Base-by-base conservation (phyloP, 2,113 vertebrate species). In the Lagopus leucura region DNA sequence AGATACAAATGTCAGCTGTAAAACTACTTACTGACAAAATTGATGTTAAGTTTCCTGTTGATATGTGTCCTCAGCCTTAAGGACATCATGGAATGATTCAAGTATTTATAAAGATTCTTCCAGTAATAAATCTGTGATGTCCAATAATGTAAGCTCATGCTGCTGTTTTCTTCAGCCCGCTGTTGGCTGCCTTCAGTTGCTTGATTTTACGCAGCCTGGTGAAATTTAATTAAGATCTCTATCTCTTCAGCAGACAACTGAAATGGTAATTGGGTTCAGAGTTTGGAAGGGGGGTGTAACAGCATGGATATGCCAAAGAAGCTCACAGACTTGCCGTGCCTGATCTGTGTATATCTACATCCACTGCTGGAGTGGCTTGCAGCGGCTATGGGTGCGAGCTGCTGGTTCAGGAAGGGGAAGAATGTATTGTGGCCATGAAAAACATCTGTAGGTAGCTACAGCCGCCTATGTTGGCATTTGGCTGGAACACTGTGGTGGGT, bases 31-130 rank as follows among this genome's bases (percentile, higher is more conserved):
- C 38, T 38, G 42, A 45, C 75, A 43, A 30, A 92, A 82, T 11
- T 0, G 0, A 8, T 65, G 22, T 57, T 13, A 57, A 2, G 25
- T 47, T 88, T 74, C n/a, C 36, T 47, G 7, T 72, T 82, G 38
- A 28, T 76, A 61, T 92, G 13, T 73, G 28, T 90, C 50, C 80
- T 88, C 60, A 6, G 0, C 27, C 82, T 88, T 76, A 83, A 81
- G 75, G 60, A 54, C 36, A 82, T 77, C 9, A 67, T 80, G 55
- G 55, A 11, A 4, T 34, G 28, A 64, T 91, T 88, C 42, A 70
- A 14, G 50, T 4, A 12, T 70, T 87, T 76, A 10, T 86, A 28
- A 83, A 71, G 48, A 38, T 89, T 85, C 69, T 82, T n/a, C 19
- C 69, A 60, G 14, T 87, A 54, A 70, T 66, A 70, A 76, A 58